phyloP scores from a whole-genome alignment of 2,888 invertebrate genomes.

The Drosophila infuscata region DNA sequence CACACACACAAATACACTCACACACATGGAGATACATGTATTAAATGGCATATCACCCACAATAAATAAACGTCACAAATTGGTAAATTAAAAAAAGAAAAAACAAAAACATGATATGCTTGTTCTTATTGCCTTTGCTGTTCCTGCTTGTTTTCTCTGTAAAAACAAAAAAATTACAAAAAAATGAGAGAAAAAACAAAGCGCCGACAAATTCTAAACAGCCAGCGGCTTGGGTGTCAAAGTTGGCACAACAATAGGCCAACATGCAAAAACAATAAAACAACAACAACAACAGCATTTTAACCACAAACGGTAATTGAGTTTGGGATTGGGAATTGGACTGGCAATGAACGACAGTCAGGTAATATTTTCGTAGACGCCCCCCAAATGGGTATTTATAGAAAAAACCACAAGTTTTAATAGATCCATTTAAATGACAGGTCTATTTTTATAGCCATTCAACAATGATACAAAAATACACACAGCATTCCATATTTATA shows the following conservation, averaged over 20 bases:
- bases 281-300: constrained; percentile 27
- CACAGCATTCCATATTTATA: constrained; percentile 2
- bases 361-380: constrained; percentile 35
- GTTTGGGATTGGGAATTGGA: constrained; percentile 31
- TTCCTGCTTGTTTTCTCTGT: constrained; percentile 37
- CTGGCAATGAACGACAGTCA: constrained; percentile 46
- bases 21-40: constrained; percentile 7
- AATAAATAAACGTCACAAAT: constrained; percentile 76
- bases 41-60: constrained; percentile 53
- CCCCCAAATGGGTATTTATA: constrained; percentile 62
- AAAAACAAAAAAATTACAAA: not conserved
- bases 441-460: constrained; percentile 70
- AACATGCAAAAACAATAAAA: constrained; percentile 21
- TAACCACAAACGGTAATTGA: constrained; percentile 55
- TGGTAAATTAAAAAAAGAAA: constrained; percentile 53
- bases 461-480: constrained; percentile 44
- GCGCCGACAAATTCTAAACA: constrained; percentile 40
- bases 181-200: constrained; percentile 10
- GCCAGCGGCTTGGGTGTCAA: constrained; percentile 68
- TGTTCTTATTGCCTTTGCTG: constrained; percentile 32
- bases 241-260: constrained; percentile 59
- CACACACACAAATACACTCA: not conserved
- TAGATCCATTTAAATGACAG: constrained; percentile 68
- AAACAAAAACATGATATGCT: constrained; percentile 48
- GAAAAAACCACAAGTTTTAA: constrained; percentile 71